phyloP scores from a whole-genome alignment of 23 tunicate species.

The Trididemnum miniatum region DNA sequence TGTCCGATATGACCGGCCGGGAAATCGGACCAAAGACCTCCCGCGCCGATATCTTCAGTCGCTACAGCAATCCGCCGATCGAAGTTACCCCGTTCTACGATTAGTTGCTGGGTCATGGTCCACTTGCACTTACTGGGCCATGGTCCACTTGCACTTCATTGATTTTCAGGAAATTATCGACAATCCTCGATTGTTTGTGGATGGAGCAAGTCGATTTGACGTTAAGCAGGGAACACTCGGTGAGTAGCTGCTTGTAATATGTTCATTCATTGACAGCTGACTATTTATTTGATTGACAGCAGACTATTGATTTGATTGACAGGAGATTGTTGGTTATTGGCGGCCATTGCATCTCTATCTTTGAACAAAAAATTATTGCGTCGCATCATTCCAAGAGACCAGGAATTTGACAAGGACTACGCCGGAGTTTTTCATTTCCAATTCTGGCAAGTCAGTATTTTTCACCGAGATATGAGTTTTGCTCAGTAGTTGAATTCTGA shows the following conservation, averaged over 20 bases:
- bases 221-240: conserved; percentile 95
- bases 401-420: conserved; percentile 64
- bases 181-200: conserved; percentile 88
- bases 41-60: no score
- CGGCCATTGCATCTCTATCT: conserved; percentile 98
- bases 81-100: no score
- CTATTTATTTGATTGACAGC: no score
- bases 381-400: conserved; percentile 82
- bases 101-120: no score
- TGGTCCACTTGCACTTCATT: no score
- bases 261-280: no score
- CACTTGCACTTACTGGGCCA: no score
- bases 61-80: no score
- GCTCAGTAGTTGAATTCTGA: no score
- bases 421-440: conserved; percentile 89
- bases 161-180: conserved; percentile 81
- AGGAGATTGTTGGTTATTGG: conserved; percentile 99
- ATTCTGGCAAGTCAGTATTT: conserved; percentile 86
- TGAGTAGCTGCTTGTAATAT: conserved; percentile 15
- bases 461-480: not conserved
- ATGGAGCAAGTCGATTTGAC: conserved; percentile 92
- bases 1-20: no score
- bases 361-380: conserved; percentile 68
- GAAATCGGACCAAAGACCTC: no score
- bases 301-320: no score